Evolutionary conservation across 2,797 vertebrate genomes (phyloP).

Genomic region (Ptychadena robeensis): DNA sequence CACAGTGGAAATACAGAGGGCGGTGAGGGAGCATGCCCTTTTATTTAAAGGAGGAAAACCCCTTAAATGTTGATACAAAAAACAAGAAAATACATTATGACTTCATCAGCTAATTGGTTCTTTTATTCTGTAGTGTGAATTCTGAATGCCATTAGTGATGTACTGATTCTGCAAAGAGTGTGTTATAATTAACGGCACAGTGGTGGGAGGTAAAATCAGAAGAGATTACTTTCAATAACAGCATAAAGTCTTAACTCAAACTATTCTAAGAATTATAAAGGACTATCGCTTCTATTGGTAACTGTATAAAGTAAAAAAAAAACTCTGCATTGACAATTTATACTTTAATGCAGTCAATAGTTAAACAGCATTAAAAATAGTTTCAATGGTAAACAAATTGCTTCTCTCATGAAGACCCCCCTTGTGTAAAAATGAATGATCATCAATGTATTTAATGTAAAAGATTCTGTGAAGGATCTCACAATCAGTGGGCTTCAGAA

Average conservation of each 20-base stretch:
- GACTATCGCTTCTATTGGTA: background rate
- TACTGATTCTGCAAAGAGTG: background rate
- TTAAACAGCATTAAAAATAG: background rate
- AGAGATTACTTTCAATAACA: slow-evolving; percentile 20
- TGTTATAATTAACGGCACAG: background rate
- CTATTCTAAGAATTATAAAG: background rate
- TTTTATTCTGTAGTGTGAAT: background rate
- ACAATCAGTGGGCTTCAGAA: background rate
- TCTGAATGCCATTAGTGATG: slow-evolving; percentile 7
- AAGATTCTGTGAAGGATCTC: background rate
- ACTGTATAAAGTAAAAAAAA: background rate
- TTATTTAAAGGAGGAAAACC: background rate
- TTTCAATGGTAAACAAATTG: background rate
- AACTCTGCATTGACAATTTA: background rate
- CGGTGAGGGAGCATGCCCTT: background rate
- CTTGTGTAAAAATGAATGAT: background rate
- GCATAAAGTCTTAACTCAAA: slow-evolving; percentile 7
- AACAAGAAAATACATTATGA: background rate
- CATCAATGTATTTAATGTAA: background rate
- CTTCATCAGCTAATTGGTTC: background rate
- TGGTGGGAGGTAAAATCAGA: slow-evolving; percentile 19
- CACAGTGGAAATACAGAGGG: background rate
- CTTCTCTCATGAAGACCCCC: background rate
- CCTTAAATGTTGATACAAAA: background rate
- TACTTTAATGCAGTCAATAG: background rate